Evolutionary conservation across 2,888 invertebrate genomes (phyloP).

Genomic region (Chrysotoxum bicinctum): DNA sequence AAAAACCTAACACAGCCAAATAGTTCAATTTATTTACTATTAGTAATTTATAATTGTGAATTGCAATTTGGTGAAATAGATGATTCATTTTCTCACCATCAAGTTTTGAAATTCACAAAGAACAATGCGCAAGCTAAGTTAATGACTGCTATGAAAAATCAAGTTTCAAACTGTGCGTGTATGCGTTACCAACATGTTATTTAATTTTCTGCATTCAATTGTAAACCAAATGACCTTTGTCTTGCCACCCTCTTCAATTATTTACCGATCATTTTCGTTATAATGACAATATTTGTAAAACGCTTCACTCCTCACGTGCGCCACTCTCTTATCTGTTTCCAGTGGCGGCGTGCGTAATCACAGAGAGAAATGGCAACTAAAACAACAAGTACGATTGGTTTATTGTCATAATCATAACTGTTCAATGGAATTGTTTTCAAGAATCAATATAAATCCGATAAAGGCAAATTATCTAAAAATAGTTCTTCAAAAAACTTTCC

Average conservation of each 20-base stretch:
- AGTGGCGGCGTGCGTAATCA: background rate
- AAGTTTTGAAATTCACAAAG: too few relatives aligned
- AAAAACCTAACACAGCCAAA: too few relatives aligned
- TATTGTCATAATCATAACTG: background rate
- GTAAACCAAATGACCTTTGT: background rate
- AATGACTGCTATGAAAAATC: too few relatives aligned
- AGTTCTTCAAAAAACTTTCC: constrained; percentile 33
- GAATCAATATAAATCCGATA: background rate
- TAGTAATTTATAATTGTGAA: too few relatives aligned
- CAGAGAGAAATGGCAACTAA: background rate
- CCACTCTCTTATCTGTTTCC: constrained; percentile 2
- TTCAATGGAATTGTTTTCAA: background rate
- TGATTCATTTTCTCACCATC: too few relatives aligned
- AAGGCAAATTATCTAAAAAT: constrained; percentile 23
- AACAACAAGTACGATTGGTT: background rate
- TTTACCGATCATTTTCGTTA: background rate
- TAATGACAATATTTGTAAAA: background rate
- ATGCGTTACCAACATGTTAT: background rate
- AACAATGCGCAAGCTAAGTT: too few relatives aligned
- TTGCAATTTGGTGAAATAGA: too few relatives aligned
- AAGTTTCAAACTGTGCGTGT: background rate
- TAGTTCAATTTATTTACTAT: too few relatives aligned
- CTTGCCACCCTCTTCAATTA: background rate
- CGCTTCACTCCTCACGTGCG: constrained; percentile 56
- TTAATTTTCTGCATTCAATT: background rate